phyloP scores from a whole-genome alignment of 2,888 invertebrate genomes.

The Tryphoninae sp. region DNA sequence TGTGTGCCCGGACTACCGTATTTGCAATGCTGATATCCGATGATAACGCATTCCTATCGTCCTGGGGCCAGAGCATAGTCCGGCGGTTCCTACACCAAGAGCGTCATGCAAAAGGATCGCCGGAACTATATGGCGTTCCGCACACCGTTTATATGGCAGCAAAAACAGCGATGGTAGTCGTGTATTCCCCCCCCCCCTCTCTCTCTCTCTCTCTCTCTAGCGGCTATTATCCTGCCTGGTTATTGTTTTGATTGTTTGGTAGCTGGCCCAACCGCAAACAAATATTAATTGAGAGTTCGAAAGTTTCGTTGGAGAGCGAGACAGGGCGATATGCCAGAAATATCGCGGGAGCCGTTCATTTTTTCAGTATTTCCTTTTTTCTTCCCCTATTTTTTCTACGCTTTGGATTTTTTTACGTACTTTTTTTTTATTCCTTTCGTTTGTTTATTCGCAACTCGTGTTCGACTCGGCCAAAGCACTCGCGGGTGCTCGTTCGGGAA shows the following conservation, averaged over 20 bases:
- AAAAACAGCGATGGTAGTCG: background rate
- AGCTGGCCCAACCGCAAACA: constrained; percentile 61
- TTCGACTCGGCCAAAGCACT: constrained; percentile 44
- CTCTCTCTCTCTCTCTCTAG: constrained; percentile 28
- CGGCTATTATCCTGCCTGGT: constrained; percentile 67
- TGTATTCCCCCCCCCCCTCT: background rate
- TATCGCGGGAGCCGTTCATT: constrained; percentile 17
- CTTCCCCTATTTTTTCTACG: background rate
- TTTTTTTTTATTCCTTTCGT: constrained; percentile 18
- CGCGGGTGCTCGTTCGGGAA: constrained; percentile 26
- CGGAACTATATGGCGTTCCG: constrained; percentile 6
- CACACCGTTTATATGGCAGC: background rate
- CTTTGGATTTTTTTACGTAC: background rate
- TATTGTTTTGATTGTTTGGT: constrained; percentile 71
- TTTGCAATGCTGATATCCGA: constrained; percentile 76
- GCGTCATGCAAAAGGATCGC: constrained; percentile 26
- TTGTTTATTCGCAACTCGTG: constrained; percentile 17
- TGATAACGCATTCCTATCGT: constrained; percentile 76
- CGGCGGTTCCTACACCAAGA: background rate
- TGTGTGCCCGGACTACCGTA: constrained; percentile 68
- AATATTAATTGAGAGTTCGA: constrained; percentile 69
- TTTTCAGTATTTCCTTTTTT: constrained; percentile 27
- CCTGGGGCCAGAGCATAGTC: constrained; percentile 50
- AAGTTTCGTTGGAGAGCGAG: constrained; percentile 43
- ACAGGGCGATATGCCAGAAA: constrained; percentile 51